These are phyloP conservation scores for Delichon dasypus DNA, from an alignment of 2,797 vertebrate genomes.

Conservation along the genomic window DNA sequence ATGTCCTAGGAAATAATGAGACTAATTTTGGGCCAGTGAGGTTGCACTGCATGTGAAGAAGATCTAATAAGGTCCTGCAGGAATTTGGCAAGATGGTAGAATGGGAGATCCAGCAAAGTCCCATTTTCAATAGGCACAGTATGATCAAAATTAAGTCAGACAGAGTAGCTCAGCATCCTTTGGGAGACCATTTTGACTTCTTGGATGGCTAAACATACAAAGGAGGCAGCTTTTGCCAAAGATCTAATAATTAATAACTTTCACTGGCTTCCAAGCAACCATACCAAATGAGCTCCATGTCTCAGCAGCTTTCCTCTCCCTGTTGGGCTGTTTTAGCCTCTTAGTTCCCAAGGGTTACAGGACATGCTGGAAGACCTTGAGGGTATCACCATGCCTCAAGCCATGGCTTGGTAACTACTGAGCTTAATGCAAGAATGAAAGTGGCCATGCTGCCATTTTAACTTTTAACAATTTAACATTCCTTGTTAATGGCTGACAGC, in stretches of 20 bases:
- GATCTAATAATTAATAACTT: constrained; percentile 34
- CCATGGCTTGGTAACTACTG: neutral
- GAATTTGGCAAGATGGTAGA: neutral
- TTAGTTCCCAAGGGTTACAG: constrained; percentile 8
- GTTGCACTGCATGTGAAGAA: neutral
- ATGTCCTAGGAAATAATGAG: neutral
- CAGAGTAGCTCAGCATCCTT: neutral
- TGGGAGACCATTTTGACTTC: constrained; percentile 46
- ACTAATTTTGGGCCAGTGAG: neutral
- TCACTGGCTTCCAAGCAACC: neutral
- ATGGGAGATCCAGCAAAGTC: neutral
- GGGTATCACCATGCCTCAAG: neutral
- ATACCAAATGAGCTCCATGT: neutral
- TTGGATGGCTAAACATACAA: constrained; percentile 45
- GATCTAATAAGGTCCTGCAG: neutral
- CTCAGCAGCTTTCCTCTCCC: constrained; percentile 2
- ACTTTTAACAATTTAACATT: neutral
- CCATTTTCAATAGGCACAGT: neutral
- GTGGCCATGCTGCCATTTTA: neutral
- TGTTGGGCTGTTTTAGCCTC: neutral
- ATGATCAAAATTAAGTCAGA: constrained; percentile 41
- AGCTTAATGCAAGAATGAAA: neutral
- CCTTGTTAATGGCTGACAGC: neutral
- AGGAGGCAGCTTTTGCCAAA: constrained; percentile 1
- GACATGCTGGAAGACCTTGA: neutral